Conservation (phyloP, 2,797 vertebrate genomes). For the Mormyrus hasselquistii region DNA sequence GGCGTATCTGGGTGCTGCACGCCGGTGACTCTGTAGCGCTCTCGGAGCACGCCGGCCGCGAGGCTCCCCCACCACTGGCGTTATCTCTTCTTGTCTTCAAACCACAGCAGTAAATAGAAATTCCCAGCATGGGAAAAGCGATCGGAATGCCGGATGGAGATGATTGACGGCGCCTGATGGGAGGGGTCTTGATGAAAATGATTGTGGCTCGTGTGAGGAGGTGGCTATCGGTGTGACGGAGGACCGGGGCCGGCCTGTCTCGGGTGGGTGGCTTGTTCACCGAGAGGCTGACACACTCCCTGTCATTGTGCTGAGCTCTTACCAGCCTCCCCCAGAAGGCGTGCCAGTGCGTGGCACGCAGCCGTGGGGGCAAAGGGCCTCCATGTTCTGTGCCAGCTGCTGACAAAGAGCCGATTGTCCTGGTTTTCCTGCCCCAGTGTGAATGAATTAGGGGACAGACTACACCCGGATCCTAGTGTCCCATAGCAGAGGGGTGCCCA, state of each 20-base stretch:
- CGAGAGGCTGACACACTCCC: not conserved
- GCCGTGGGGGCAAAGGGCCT: not conserved
- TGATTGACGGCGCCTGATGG: not conserved
- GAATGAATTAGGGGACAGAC: constrained; percentile 7
- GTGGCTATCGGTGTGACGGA: not conserved
- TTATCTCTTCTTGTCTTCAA: not conserved
- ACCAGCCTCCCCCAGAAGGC: not conserved
- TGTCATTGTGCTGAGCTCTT: not conserved
- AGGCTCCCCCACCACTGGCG: not conserved
- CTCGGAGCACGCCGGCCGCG: not conserved
- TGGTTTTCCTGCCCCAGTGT: not conserved
- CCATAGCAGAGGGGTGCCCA: not conserved
- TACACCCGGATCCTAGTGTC: not conserved
- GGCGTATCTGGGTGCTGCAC: not conserved
- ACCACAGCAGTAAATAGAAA: constrained; percentile 1
- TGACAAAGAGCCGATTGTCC: constrained; percentile 34
- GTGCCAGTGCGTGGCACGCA: constrained; percentile 13
- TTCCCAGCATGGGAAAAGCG: not conserved
- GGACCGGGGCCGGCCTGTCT: not conserved
- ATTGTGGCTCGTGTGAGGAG: not conserved
- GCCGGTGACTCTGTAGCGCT: not conserved
- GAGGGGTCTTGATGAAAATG: not conserved
- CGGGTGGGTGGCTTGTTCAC: not conserved
- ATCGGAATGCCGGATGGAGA: constrained; percentile 1
- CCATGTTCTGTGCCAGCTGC: constrained; percentile 21